Base-by-base conservation (phyloP, 1,140 invertebrate species). In the Polypedilum vanderplanki region DNA sequence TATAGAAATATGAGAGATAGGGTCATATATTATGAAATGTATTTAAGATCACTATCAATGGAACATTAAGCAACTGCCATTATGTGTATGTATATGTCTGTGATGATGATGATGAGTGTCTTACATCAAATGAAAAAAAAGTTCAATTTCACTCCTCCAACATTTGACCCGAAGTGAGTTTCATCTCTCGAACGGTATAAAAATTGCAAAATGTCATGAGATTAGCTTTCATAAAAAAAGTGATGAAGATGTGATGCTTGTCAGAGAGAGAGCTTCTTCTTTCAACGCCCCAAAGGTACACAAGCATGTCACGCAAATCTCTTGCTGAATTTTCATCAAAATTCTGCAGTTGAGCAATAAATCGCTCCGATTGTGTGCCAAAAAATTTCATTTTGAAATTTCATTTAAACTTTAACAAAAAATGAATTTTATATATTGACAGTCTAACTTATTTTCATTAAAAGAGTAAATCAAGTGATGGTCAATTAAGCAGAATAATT, bases 131-230 rank as follows among this genome's bases (percentile, higher is more conserved):
- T 33, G 24, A 33, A 33, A 33, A 33, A 33, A 33, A 33, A 33
- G 24, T 33, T 33, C 24, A 33, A 33, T 33, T 33, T 33, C 24
- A 33, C 24, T 33, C 24, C 24, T 33, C 24, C 24, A 33, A 33
- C 24, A 33, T 33, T 33, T 33, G 24, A 33, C 24, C 24, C 24
- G 24, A 33, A 33, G 24, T 3, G 24, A 33, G 24, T 33, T 33
- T 33, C 24, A 5, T 33, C 24, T 33, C 24, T 33, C 24, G 5
- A 33, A 33, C 24, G 24, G 24, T 33, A 33, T 5, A n/a, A 57
- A n/a, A n/a, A 57, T 57, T 57, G 46, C n/a, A 12, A 57, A 57
- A 57, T 57, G 46, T 57, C 46, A 57, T 57, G 46, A 57, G 46
- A 57, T 57, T 33, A n/a, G 46, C 46, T 57, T 57, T 57, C 46